Base-by-base conservation (phyloP, 2,888 invertebrate genomes). In the Coelinius sp. region DNA sequence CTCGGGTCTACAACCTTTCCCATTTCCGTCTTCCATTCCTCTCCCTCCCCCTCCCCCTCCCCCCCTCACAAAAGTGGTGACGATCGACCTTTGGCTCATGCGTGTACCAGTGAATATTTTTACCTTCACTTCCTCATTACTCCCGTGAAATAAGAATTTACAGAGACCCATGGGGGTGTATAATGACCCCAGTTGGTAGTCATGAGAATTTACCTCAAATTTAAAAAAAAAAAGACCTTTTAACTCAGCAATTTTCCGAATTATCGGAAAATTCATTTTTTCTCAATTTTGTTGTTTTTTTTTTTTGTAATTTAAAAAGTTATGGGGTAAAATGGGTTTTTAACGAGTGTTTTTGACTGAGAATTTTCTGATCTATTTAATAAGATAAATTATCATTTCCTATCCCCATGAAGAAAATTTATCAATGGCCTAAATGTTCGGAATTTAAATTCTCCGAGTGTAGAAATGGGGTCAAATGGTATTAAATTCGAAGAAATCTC, bases 1-100 rank as follows among this genome's bases (percentile, higher is more conserved):
- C 78, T 75, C 80, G 79, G 83, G 83, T 83, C 83, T 83, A 80
- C 79, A 82, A 83, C 83, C 83, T 83, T 81, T 74, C 72, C n/a
- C 69, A 44, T 25, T 59, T 59, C 20, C 49, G 14, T 31, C 31
- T n/a, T n/a, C n/a, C n/a, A 14, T 10, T 8, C 46, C 46, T 20
- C 14, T 6, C 3, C 20, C 20, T n/a, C n/a, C n/a, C n/a, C n/a
- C n/a, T n/a, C 46, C 17, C 17, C 46, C 46, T 20, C 14, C 20
- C 3, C 20, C 20, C n/a, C n/a, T n/a, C n/a, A n/a, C n/a, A n/a
- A n/a, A n/a, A 8, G 46, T 10, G 59, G 59, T 31, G n/a, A 35
- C 59, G 59, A 59, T 59, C 59, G 59, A 59, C 31, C 59, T 35
- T 35, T 31, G 35, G 17, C 59, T 25, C 59, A 31, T 35, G 35